These are phyloP conservation scores for Archips xylosteana DNA, from an alignment of 2,888 invertebrate genomes.

Conservation along the genomic window DNA sequence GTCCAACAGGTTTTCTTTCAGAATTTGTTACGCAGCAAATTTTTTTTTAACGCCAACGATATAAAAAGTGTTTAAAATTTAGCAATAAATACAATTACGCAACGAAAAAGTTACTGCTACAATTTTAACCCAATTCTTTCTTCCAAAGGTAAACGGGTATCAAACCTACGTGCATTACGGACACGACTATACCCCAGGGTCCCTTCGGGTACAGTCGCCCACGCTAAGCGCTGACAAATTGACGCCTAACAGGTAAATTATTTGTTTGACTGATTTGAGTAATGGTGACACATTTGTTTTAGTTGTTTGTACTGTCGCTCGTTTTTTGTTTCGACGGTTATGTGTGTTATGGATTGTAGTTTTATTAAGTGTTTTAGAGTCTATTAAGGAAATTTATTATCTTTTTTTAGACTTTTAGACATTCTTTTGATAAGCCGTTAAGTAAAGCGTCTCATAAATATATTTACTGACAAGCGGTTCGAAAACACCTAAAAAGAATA, in stretches of 20 bases:
- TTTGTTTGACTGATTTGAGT: conserved; percentile 30
- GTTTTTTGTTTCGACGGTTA: neutral
- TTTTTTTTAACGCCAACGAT: too few species aligned
- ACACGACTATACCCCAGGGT: conserved; percentile 95
- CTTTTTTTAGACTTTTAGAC: too few species aligned
- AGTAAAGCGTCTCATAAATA: too few species aligned
- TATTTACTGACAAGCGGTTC: too few species aligned
- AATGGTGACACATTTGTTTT: conserved; percentile 24
- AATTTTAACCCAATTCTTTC: conserved; percentile 24
- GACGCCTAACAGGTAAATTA: conserved; percentile 76
- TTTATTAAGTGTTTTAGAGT: neutral
- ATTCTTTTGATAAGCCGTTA: too few species aligned
- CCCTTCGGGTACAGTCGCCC: conserved; percentile 85
- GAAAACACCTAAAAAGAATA: too few species aligned
- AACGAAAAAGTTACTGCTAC: neutral
- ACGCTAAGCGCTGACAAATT: conserved; percentile 76
- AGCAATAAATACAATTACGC: too few species aligned
- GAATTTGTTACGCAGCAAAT: too few species aligned
- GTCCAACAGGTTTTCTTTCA: too few species aligned
- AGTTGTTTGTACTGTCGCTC: conserved; percentile 20
- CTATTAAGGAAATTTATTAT: neutral
- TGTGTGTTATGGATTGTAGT: neutral
- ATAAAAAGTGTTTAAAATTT: too few species aligned
- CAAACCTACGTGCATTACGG: conserved; percentile 95
- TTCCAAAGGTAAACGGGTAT: conserved; percentile 90